phyloP scores from a whole-genome alignment of 2,113 vertebrate genomes.

The Diadophis punctatus region DNA sequence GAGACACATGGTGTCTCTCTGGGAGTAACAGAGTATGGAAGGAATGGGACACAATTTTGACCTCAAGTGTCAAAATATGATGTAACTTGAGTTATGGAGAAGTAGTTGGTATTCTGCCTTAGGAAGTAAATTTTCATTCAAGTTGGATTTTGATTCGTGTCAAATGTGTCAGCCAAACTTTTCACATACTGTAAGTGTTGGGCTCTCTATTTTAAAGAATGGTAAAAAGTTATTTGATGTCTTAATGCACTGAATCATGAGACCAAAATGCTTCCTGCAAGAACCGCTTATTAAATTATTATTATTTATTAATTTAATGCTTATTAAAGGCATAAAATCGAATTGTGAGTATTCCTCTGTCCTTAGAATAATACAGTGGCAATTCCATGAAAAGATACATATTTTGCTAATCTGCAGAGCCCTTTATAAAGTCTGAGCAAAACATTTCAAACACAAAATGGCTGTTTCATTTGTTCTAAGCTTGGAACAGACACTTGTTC shows the following conservation, averaged over 20 bases:
- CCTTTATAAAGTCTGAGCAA: background rate
- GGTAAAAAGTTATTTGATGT: background rate
- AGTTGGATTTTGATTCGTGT: background rate
- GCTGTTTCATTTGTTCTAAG: background rate
- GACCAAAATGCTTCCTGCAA: background rate
- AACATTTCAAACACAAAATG: background rate
- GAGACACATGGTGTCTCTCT: background rate
- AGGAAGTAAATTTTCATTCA: background rate
- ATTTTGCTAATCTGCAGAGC: background rate
- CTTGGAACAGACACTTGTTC: background rate
- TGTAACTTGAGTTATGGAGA: background rate
- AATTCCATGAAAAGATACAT: background rate
- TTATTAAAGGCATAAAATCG: background rate
- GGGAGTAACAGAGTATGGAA: background rate
- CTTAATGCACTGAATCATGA: background rate
- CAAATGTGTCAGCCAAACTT: background rate
- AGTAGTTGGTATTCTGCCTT: background rate
- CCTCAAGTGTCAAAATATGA: background rate
- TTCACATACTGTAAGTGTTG: too few relatives aligned
- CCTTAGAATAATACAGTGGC: background rate
- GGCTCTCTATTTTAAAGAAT: background rate
- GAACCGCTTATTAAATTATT: background rate
- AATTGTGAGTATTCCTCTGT: background rate
- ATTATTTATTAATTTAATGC: too few relatives aligned
- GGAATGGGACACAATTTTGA: background rate